phyloP scores from a whole-genome alignment of 2,113 vertebrate genomes.

The Salvator merianae region DNA sequence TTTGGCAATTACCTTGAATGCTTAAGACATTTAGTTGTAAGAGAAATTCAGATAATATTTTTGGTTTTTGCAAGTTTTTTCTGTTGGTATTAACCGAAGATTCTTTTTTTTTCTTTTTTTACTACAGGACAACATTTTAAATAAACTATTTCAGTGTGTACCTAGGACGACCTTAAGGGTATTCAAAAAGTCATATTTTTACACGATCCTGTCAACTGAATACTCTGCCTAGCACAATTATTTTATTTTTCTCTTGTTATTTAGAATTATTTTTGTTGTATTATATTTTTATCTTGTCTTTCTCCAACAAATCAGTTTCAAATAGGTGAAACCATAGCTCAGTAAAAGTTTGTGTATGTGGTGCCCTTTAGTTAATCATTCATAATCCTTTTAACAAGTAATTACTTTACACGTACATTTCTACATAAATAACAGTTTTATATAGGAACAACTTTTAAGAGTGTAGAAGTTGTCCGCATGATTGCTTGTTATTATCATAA shows the following conservation, averaged over 20 bases:
- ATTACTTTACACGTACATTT: not conserved
- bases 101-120: constrained; percentile 33
- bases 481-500: not conserved
- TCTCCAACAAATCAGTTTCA: not conserved
- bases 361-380: not conserved
- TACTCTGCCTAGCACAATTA: not conserved
- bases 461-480: not conserved
- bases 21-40: constrained; percentile 39
- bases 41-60: constrained; percentile 31
- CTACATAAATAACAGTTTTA: not conserved
- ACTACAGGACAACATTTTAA: constrained; percentile 13
- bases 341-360: not conserved
- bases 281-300: not conserved
- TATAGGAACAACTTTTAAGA: not conserved
- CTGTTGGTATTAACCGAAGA: constrained; percentile 10
- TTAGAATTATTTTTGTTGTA: constrained; percentile 23
- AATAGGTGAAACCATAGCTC: not conserved
- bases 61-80: constrained; percentile 28
- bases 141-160: constrained; percentile 19
- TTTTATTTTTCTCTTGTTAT: constrained; percentile 11
- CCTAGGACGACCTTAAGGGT: constrained; percentile 28
- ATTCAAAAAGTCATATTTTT: constrained; percentile 33
- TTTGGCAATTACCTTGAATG: constrained; percentile 41
- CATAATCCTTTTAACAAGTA: not conserved
- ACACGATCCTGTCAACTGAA: constrained; percentile 19